A percentile compares a stretch with the other conserved stretches of the same genome.
These are phyloP conservation scores for honey bee (Apis mellifera) DNA, from an alignment of 1,140 invertebrate genomes.

Conservation along the genomic window DNA sequence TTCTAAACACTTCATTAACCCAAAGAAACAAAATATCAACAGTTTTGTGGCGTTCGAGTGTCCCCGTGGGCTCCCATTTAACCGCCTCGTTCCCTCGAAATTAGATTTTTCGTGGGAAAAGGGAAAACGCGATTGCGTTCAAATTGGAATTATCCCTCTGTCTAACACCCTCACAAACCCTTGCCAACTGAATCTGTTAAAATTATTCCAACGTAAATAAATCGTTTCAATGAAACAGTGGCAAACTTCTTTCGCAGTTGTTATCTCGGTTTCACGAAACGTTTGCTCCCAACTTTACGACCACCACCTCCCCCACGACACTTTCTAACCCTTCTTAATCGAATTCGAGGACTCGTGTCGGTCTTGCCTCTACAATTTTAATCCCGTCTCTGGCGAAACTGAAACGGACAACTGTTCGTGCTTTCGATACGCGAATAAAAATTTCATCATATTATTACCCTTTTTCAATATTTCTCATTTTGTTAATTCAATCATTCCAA, in stretches of 20 bases:
- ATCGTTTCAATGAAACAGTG: neutral
- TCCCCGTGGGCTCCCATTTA: neutral
- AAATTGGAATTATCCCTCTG: neutral
- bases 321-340: neutral
- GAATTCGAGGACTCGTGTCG: conserved; percentile 8
- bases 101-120: neutral
- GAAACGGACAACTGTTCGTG: neutral
- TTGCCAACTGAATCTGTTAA: neutral
- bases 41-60: neutral
- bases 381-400: neutral
- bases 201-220: neutral
- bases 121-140: neutral
- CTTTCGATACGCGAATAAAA: conserved; percentile 43
- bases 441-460: neutral
- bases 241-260: neutral
- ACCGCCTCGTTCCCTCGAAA: neutral
- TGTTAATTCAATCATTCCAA: too few species aligned
- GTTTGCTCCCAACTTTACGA: neutral
- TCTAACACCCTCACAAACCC: neutral
- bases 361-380: conserved; percentile 20
- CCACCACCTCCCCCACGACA: too few species aligned
- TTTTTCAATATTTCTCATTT: neutral
- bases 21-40: neutral
- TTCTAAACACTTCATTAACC: neutral
- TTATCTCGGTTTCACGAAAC: neutral